These are phyloP conservation scores for Rhinopithecus roxellana DNA, from an alignment of 2,113 vertebrate species.

Conservation along the genomic window DNA sequence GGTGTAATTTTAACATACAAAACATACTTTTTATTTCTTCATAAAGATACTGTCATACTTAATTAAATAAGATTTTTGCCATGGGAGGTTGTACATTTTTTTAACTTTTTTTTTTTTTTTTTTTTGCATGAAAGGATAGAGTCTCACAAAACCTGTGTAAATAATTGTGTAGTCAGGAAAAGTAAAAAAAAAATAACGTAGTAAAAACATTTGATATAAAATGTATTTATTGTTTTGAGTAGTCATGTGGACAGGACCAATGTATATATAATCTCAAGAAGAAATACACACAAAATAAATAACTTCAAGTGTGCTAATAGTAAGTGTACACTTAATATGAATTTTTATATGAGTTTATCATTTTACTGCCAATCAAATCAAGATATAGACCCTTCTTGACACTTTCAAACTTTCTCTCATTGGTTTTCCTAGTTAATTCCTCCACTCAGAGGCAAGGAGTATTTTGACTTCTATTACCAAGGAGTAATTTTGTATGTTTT, in stretches of 20 bases:
- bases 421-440: not conserved
- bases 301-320: not conserved
- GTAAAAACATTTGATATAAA: not conserved
- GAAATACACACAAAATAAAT: not conserved
- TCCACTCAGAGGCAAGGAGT: not conserved
- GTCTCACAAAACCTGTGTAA: not conserved
- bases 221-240: not conserved
- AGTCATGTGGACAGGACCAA: not conserved
- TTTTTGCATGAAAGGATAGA: not conserved
- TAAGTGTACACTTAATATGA: not conserved
- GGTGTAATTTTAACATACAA: not conserved
- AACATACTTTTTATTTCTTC: not conserved
- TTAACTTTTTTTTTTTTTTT: not conserved
- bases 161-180: not conserved
- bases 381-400: not conserved
- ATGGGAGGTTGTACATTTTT: not conserved
- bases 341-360: not conserved
- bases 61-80: not conserved
- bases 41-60: not conserved
- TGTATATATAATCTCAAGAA: not conserved
- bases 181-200: not conserved
- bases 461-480: not conserved
- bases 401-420: not conserved
- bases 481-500: not conserved
- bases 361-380: not conserved